These are phyloP conservation scores for Florisuga fusca DNA, from an alignment of 2,797 vertebrate species.

Conservation along the genomic window DNA sequence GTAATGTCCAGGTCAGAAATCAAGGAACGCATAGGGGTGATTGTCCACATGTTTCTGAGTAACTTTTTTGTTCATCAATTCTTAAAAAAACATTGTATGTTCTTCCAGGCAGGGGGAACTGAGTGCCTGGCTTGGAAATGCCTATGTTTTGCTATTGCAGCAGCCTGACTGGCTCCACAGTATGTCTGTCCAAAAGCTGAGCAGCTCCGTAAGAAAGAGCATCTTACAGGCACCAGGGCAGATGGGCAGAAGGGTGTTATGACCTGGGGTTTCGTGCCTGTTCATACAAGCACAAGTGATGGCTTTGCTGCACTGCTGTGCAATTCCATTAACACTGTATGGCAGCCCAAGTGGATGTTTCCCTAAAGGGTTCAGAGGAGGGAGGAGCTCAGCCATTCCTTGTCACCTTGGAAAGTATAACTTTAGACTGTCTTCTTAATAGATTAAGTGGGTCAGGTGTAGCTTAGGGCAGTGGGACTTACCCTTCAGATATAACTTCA, in stretches of 20 bases:
- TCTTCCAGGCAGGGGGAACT: background rate
- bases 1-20: background rate
- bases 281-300: slow-evolving; percentile 28
- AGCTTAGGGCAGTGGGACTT: slow-evolving; percentile 36
- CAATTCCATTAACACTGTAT: slow-evolving; percentile 70
- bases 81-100: background rate
- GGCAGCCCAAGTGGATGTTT: slow-evolving; percentile 77
- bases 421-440: slow-evolving; percentile 63
- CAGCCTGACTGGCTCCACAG: background rate
- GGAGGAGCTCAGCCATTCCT: slow-evolving; percentile 76
- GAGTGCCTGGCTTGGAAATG: background rate
- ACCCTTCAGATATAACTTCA: background rate
- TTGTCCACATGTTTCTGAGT: background rate
- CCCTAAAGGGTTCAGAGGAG: slow-evolving; percentile 74
- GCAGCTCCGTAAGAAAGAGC: background rate
- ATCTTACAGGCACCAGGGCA: slow-evolving; percentile 52
- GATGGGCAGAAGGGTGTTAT: slow-evolving; percentile 33
- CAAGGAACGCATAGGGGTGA: background rate
- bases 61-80: background rate
- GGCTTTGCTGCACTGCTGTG: slow-evolving; percentile 47
- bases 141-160: background rate
- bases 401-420: slow-evolving; percentile 62
- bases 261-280: slow-evolving; percentile 8
- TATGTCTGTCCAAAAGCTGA: background rate
- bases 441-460: slow-evolving; percentile 60